These are phyloP conservation scores for Melanerpes aurifrons DNA, from an alignment of 2,113 vertebrate genomes.

Conservation along the genomic window DNA sequence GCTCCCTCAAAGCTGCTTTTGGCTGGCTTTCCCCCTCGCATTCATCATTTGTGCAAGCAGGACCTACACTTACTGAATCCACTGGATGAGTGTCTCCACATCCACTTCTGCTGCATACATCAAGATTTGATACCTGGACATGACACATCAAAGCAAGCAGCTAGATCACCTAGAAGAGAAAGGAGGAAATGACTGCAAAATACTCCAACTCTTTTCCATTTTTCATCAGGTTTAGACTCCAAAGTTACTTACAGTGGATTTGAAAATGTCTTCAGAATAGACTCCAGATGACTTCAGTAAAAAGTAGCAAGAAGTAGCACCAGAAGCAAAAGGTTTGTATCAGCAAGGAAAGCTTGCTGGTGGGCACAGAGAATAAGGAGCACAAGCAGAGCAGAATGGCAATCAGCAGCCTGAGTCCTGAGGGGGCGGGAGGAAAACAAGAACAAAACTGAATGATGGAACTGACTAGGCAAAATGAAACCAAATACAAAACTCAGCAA, in stretches of 20 bases:
- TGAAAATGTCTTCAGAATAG: not conserved
- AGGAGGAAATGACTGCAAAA: not conserved
- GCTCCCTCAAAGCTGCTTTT: not conserved
- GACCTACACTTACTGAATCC: not conserved
- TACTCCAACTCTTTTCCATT: not conserved
- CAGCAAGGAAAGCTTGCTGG: not conserved
- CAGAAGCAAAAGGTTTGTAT: not conserved
- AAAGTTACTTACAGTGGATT: rapidly evolving
- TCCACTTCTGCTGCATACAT: not conserved
- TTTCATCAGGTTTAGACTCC: not conserved
- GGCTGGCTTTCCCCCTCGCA: not conserved
- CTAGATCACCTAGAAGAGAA: not conserved
- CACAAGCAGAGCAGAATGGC: not conserved
- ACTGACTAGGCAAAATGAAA: not conserved
- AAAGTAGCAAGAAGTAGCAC: not conserved
- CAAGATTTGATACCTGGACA: not conserved
- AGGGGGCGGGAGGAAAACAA: not conserved
- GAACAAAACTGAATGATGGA: rapidly evolving
- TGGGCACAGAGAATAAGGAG: not conserved
- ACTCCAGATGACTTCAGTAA: not conserved
- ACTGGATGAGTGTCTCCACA: not conserved
- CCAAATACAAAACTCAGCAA: not conserved
- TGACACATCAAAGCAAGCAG: not conserved
- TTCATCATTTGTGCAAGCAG: not conserved
- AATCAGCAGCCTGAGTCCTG: not conserved